Base-by-base conservation (phyloP, 2,113 vertebrate species). In the Orcinus orca region DNA sequence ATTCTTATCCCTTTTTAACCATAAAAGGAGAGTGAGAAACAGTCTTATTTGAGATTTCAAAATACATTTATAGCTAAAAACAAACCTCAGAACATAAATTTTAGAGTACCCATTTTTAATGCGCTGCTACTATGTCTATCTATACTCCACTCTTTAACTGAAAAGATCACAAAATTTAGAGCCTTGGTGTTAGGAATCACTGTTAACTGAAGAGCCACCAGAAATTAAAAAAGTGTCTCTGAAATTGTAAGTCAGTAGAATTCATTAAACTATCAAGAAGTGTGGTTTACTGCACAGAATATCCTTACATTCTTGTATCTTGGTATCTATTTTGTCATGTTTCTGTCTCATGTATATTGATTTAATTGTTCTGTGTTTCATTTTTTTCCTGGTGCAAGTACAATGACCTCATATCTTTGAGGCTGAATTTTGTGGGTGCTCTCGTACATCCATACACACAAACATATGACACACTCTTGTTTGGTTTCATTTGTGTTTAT, bases 1-100 rank as follows among this genome's bases (percentile, higher is more conserved):
- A 41, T 89, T 58, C 33, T 87, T 31, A 38, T 60, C 26, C 70
- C 74, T 89, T 88, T 88, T 88, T 80, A 91, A 71, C 25, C 13
- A 53, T 81, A 33, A 86, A 95, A 55, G 31, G 36, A 87, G 36
- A 76, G 2, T 47, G 44, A 85, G 76, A 91, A 80, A 41, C 15
- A 71, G 60, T 94, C 13, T 85, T 95, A 80, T 25, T 85, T 97
- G 15, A 47, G 31, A 95, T 96, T 97, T 85, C 12, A 95, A 58
- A 93, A 53, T 67, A 29, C 5, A n/a, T 83, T 86, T 77, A 70
- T 60, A 92, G 76, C 50, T 76, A 92, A 95, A 95, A 68, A 88
- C 8, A 73, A 84, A 92, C 60, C 50, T 76, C 47, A 67, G 74
- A 93, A 89, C 23, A 68, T 76, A 91, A 91, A 89, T 70, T 94